Evolutionary conservation across 1,140 invertebrate species (phyloP).

Genomic region (Atta texana): DNA sequence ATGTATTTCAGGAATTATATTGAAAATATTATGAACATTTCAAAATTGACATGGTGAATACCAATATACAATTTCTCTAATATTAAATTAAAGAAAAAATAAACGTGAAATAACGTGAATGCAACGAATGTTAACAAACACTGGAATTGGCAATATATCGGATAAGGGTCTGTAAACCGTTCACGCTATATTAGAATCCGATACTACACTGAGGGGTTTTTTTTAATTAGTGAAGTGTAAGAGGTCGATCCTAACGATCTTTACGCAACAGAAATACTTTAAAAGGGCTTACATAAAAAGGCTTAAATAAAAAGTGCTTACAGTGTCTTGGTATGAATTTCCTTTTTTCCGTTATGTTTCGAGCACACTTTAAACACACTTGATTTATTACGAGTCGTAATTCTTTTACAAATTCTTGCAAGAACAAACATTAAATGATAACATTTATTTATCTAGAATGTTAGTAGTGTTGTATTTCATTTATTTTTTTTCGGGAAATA

Average conservation of each 20-base stretch:
- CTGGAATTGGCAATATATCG: conserved; percentile 1
- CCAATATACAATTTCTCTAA: neutral
- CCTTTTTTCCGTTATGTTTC: neutral
- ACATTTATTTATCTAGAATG: neutral
- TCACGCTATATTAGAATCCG: conserved; percentile 14
- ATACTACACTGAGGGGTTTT: neutral
- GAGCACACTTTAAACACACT: neutral
- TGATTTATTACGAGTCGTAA: neutral
- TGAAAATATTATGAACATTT: conserved; percentile 8
- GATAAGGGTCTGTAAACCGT: conserved; percentile 1
- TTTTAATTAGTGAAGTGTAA: conserved; percentile 3
- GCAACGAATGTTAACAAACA: conserved; percentile 18
- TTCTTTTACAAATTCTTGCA: neutral
- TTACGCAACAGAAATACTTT: neutral
- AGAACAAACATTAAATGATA: neutral
- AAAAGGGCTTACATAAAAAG: neutral
- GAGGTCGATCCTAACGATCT: neutral
- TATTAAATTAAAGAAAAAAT: conserved; percentile 33
- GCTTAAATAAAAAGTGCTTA: neutral
- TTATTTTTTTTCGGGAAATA: neutral
- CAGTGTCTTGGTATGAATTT: neutral
- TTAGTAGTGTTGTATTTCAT: neutral
- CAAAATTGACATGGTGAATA: neutral
- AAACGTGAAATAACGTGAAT: neutral
- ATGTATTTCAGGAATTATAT: neutral